Percentiles rank a stretch among this genome's conserved stretches.
Conservation (phyloP, 1,140 invertebrate species). For the Vanessa atalanta region DNA sequence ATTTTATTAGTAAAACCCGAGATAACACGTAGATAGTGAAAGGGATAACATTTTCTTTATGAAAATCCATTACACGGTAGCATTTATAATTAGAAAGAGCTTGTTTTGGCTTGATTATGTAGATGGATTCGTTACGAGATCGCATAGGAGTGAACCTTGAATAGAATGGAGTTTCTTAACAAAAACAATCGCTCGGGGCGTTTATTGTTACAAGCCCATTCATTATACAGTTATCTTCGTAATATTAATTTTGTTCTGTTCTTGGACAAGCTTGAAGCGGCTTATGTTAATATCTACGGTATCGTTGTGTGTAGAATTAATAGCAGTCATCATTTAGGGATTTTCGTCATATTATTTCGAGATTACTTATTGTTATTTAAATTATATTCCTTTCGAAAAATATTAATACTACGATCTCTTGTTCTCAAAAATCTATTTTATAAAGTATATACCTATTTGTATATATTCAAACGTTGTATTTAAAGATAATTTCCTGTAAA, state of each 20-base stretch:
- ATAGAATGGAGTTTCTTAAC: constrained; percentile 44
- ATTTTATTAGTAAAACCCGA: neutral
- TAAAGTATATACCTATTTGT: too few relatives aligned
- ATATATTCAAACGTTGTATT: too few relatives aligned
- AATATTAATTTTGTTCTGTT: constrained; percentile 56
- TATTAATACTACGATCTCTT: neutral
- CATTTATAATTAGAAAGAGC: constrained; percentile 38
- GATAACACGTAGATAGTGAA: constrained; percentile 22
- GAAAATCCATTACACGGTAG: constrained; percentile 38
- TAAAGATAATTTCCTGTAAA: too few relatives aligned
- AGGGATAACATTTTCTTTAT: constrained; percentile 38
- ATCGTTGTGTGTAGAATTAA: constrained; percentile 36
- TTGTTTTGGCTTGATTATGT: constrained; percentile 38
- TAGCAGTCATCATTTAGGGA: constrained; percentile 13
- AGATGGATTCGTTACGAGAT: constrained; percentile 36
- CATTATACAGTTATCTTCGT: constrained; percentile 52
- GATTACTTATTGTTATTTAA: neutral
- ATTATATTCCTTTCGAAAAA: neutral
- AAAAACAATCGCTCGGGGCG: constrained; percentile 59
- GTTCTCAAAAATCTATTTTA: too few relatives aligned
- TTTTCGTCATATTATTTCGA: constrained; percentile 6
- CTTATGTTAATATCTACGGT: constrained; percentile 38
- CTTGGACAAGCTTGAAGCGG: constrained; percentile 40
- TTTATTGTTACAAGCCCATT: constrained; percentile 65
- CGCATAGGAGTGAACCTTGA: constrained; percentile 34